These are phyloP conservation scores for Malurus melanocephalus DNA, from an alignment of 2,113 vertebrate species.

Conservation along the genomic window DNA sequence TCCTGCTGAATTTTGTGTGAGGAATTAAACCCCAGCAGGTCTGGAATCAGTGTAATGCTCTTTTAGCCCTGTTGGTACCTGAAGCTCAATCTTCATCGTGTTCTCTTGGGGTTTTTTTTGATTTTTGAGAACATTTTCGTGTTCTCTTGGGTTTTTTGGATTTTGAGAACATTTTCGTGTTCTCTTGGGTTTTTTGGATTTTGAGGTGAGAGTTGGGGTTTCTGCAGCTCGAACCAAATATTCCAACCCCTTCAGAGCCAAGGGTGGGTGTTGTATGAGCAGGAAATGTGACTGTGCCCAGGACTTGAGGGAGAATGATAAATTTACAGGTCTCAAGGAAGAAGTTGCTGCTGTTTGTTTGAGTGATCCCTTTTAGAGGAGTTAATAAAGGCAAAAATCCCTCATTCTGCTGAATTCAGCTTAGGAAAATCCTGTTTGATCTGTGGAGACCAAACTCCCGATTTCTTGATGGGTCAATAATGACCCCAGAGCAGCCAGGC, in stretches of 20 bases:
- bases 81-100: background rate
- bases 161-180: background rate
- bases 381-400: background rate
- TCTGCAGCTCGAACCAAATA: background rate
- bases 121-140: background rate
- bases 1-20: background rate
- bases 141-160: background rate
- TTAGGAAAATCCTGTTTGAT: background rate
- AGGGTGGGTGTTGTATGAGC: background rate
- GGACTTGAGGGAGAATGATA: background rate
- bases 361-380: background rate
- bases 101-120: background rate
- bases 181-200: background rate
- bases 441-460: background rate
- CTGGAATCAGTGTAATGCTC: background rate
- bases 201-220: background rate
- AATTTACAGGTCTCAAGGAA: background rate
- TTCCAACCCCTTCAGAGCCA: background rate
- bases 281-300: rapidly evolving
- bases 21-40: background rate
- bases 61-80: background rate
- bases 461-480: background rate
- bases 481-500: background rate
- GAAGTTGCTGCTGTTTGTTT: background rate
- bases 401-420: background rate